phyloP scores from a whole-genome alignment of 2,888 invertebrate genomes.

The Mesorhabditis spiculigera region DNA sequence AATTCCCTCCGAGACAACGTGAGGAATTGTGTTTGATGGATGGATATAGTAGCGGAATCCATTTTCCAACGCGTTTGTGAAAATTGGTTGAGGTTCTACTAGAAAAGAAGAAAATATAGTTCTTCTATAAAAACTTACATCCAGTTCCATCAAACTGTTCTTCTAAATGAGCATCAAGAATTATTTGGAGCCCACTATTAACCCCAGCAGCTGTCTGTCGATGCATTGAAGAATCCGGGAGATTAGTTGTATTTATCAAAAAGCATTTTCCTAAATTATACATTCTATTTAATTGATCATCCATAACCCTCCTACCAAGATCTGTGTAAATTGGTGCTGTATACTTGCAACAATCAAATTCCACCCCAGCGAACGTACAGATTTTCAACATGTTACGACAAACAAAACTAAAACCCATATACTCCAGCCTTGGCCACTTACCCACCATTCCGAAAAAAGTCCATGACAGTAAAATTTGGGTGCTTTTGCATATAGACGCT shows the following conservation, averaged over 20 bases:
- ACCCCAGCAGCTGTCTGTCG: slow-evolving; percentile 47
- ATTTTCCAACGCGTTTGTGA: slow-evolving; percentile 47
- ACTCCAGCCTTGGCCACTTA: no score
- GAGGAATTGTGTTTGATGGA: slow-evolving; percentile 38
- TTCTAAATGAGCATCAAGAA: slow-evolving; percentile 47
- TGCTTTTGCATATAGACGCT: no score
- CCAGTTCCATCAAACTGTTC: slow-evolving; percentile 40
- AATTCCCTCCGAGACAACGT: slow-evolving; percentile 48
- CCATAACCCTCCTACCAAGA: slow-evolving; percentile 28
- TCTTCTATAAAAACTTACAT: no score
- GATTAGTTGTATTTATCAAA: no score
- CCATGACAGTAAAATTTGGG: no score
- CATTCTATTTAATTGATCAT: no score
- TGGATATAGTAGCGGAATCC: slow-evolving; percentile 54
- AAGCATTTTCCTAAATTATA: no score
- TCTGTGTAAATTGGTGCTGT: slow-evolving; percentile 48
- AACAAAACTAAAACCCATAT: slow-evolving; percentile 20
- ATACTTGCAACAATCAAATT: slow-evolving; percentile 47
- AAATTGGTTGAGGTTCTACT: slow-evolving; percentile 28
- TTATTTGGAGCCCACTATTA: slow-evolving; percentile 32
- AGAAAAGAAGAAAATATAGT: no score
- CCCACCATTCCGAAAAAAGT: no score
- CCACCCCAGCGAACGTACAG: slow-evolving; percentile 45
- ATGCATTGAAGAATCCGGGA: slow-evolving; percentile 19
- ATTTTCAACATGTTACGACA: slow-evolving; percentile 45